phyloP scores from a whole-genome alignment of 1,140 invertebrate species.

The Aleiodes sp. region DNA sequence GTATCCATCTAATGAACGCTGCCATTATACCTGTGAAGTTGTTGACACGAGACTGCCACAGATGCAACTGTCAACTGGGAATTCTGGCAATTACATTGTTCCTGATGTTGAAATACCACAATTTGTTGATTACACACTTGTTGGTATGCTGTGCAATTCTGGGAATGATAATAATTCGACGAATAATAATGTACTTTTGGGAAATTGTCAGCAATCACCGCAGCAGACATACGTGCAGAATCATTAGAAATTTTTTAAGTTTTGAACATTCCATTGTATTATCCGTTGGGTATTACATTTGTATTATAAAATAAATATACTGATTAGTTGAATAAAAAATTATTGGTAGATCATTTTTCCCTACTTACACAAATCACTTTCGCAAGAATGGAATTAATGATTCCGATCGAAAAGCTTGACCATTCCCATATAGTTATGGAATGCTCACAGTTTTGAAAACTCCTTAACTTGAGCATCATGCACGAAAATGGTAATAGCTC shows the following conservation, averaged over 20 bases:
- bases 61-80: constrained; percentile 28
- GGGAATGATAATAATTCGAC: constrained; percentile 48
- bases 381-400: no score
- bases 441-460: no score
- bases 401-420: no score
- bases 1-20: constrained; percentile 55
- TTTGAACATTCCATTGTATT: not conserved
- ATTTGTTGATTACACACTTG: constrained; percentile 62
- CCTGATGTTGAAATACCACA: constrained; percentile 55
- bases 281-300: constrained; percentile 5
- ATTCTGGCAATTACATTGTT: constrained; percentile 47
- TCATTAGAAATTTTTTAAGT: constrained; percentile 45
- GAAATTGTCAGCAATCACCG: constrained; percentile 42
- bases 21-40: constrained; percentile 60
- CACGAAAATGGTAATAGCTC: no score
- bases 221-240: constrained; percentile 57
- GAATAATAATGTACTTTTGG: constrained; percentile 31
- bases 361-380: no score
- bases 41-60: constrained; percentile 55
- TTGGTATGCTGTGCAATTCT: constrained; percentile 61
- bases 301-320: constrained; percentile 15
- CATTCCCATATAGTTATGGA: no score
- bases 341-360: not conserved
- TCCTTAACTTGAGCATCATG: no score
- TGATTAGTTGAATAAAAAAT: not conserved